Conservation (phyloP, 2,113 vertebrate genomes). For the Nibea albiflora region DNA sequence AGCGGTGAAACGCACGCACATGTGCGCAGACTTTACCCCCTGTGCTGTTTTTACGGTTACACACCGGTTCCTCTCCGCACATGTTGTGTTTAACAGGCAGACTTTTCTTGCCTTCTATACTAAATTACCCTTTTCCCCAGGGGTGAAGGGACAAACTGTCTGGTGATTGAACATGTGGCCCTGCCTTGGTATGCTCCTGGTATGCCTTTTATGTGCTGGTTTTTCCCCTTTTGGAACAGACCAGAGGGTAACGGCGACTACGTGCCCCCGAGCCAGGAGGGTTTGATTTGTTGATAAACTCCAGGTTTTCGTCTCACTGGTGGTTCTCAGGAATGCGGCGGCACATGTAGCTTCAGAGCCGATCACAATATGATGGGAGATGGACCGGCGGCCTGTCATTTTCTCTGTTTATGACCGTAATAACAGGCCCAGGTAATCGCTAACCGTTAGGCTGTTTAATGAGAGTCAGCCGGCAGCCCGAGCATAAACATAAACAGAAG, state of each 20-base stretch:
- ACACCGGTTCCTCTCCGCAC: constrained; percentile 18
- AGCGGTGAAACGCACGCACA: constrained; percentile 39
- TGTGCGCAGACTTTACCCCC: constrained; percentile 43
- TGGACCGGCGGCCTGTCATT: neutral
- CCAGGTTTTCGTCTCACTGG: constrained; percentile 5
- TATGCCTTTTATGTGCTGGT: constrained; percentile 69
- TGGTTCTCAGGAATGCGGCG: constrained; percentile 39
- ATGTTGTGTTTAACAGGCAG: constrained; percentile 56
- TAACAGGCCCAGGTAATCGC: constrained; percentile 26
- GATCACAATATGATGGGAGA: neutral
- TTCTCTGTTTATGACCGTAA: constrained; percentile 35
- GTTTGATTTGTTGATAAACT: constrained; percentile 66
- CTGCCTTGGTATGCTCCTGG: constrained; percentile 48
- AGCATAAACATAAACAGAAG: neutral
- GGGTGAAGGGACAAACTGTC: constrained; percentile 41
- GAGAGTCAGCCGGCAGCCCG: neutral
- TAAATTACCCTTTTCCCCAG: constrained; percentile 40
- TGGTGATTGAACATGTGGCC: constrained; percentile 59
- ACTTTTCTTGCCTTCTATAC: constrained; percentile 23
- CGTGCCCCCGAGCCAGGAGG: constrained; percentile 32
- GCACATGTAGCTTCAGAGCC: neutral
- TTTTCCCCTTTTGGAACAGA: constrained; percentile 26
- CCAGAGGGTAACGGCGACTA: constrained; percentile 8
- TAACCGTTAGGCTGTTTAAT: constrained; percentile 18
- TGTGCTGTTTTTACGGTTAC: constrained; percentile 49